phyloP scores from a whole-genome alignment of 2,113 vertebrate genomes.

The Prietella phreatophila region DNA sequence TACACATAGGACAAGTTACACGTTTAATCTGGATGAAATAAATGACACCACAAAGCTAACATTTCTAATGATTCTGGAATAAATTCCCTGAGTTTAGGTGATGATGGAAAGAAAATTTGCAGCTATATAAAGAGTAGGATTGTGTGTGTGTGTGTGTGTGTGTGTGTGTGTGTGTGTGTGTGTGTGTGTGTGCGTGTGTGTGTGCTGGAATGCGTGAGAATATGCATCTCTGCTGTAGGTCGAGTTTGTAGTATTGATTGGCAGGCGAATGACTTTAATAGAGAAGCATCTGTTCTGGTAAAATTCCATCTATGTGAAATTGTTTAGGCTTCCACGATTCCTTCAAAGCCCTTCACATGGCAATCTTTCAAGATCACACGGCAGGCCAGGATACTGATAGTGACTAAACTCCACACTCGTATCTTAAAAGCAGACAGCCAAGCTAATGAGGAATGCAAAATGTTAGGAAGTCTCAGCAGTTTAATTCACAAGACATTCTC shows the following conservation, averaged over 20 bases:
- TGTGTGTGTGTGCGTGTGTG: constrained; percentile 18
- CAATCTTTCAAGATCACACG: constrained; percentile 23
- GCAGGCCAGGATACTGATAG: constrained; percentile 23
- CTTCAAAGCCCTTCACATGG: constrained; percentile 25
- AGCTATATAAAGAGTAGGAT: background rate
- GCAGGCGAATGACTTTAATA: background rate
- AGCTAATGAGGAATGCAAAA: constrained; percentile 15
- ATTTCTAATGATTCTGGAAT: background rate
- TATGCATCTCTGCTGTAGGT: constrained; percentile 7
- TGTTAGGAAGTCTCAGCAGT: background rate
- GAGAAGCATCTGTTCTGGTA: constrained; percentile 14
- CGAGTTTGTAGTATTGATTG: constrained; percentile 8
- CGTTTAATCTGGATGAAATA: background rate
- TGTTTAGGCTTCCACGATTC: constrained; percentile 10
- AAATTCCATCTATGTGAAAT: constrained; percentile 11
- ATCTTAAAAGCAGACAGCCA: constrained; percentile 20
- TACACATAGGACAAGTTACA: background rate
- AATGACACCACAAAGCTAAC: background rate
- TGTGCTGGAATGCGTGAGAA: constrained; percentile 14
- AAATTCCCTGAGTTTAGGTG: background rate
- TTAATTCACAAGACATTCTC: constrained; percentile 21
- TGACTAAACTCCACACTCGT: background rate
- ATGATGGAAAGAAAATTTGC: background rate
- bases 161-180: background rate
- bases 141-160: background rate